phyloP scores from a whole-genome alignment of 2,113 vertebrate species.

The Brachionichthys hirsutus region DNA sequence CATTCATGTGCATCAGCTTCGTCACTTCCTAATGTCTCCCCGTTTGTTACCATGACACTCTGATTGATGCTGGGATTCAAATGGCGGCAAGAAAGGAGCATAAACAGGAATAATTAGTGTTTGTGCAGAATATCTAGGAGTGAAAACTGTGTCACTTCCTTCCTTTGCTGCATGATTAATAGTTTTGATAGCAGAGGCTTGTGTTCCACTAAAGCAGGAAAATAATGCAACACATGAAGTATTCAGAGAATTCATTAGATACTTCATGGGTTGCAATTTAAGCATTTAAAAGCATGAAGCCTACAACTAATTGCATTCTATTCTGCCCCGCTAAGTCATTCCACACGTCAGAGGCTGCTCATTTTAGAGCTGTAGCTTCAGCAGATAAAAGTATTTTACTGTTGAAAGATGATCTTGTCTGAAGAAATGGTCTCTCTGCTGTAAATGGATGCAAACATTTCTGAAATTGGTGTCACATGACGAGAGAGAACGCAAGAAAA shows the following conservation, averaged over 20 bases:
- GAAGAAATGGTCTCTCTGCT: too few species aligned
- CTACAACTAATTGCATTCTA: slow-evolving; percentile 37
- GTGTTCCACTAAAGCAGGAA: slow-evolving; percentile 36
- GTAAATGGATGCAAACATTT: too few species aligned
- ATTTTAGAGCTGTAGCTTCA: not conserved
- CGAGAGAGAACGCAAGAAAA: too few species aligned
- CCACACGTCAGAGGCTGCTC: slow-evolving; percentile 4
- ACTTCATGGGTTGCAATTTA: slow-evolving; percentile 51
- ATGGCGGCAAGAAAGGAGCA: slow-evolving; percentile 7
- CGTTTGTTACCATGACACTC: slow-evolving; percentile 16
- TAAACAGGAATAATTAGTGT: slow-evolving; percentile 19
- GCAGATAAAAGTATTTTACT: not conserved
- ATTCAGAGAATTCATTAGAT: slow-evolving; percentile 38
- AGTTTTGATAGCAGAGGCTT: slow-evolving; percentile 31
- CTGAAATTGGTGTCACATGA: too few species aligned
- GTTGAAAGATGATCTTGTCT: too few species aligned
- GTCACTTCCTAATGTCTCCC: slow-evolving; percentile 9
- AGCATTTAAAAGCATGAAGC: slow-evolving; percentile 43
- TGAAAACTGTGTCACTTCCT: slow-evolving; percentile 42
- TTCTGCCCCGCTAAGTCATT: slow-evolving; percentile 23
- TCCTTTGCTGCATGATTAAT: slow-evolving; percentile 45
- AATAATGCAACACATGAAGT: slow-evolving; percentile 19
- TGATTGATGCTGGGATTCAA: slow-evolving; percentile 33
- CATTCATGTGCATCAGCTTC: slow-evolving; percentile 47
- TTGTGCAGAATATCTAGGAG: slow-evolving; percentile 26